Conservation (phyloP, 2,113 vertebrate genomes). For the Mohoua ochrocephala region DNA sequence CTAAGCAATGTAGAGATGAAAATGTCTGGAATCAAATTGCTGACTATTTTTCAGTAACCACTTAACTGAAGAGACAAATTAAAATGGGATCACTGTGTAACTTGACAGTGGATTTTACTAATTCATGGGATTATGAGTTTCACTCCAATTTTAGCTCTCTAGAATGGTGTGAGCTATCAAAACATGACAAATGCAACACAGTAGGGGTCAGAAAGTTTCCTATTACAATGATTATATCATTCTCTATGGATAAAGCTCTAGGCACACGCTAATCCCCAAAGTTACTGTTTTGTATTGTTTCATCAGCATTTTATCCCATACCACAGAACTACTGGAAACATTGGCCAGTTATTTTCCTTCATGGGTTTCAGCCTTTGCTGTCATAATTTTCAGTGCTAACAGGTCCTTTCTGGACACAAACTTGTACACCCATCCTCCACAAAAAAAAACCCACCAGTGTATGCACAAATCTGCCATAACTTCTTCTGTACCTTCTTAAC, state of each 20-base stretch:
- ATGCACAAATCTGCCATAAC: background rate
- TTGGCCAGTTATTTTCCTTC: background rate
- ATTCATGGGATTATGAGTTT: background rate
- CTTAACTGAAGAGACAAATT: background rate
- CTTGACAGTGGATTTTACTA: background rate
- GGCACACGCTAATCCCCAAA: background rate
- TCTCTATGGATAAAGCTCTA: background rate
- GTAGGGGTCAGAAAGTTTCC: background rate
- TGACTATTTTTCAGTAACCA: background rate
- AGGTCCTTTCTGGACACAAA: background rate
- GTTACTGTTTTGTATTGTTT: background rate
- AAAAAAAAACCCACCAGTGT: accelerated
- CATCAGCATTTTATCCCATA: background rate
- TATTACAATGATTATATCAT: background rate
- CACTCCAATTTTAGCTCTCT: background rate
- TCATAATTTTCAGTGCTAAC: background rate
- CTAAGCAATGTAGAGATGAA: background rate
- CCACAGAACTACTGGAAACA: background rate
- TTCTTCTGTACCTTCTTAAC: background rate
- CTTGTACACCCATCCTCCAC: background rate
- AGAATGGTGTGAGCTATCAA: background rate
- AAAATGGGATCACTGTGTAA: background rate
- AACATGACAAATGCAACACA: background rate
- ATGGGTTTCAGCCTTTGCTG: background rate
- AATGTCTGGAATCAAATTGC: background rate